A percentile compares a stretch with the other conserved stretches of the same genome.
Evolutionary conservation across 2,888 invertebrate species (phyloP).

Genomic region (Parapristionchus giblindavisi): DNA sequence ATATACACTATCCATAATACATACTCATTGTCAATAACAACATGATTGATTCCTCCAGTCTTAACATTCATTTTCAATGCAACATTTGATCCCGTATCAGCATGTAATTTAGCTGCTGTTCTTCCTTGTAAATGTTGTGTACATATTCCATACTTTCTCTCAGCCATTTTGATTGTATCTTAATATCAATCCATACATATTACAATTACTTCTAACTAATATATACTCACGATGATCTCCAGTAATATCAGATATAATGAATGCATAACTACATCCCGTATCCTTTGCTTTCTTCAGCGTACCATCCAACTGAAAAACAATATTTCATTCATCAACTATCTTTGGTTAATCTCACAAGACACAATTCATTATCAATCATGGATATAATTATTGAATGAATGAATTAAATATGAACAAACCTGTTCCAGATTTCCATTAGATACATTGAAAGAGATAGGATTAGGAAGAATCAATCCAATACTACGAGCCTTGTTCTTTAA

Average conservation of each 20-base stretch:
- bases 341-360: too few relatives aligned
- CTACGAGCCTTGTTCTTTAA: too few relatives aligned
- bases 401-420: too few relatives aligned
- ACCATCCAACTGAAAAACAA: background rate
- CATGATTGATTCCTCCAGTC: conserved; percentile 20
- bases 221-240: too few relatives aligned
- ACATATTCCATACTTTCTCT: conserved; percentile 4
- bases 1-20: background rate
- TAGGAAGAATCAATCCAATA: too few relatives aligned
- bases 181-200: too few relatives aligned
- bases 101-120: background rate
- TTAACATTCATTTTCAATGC: conserved; percentile 22
- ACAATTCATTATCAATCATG: too few relatives aligned
- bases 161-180: background rate
- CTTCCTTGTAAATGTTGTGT: conserved; percentile 9
- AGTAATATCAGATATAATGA: conserved; percentile 5
- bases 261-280: background rate
- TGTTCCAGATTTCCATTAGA: too few relatives aligned
- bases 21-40: conserved; percentile 13
- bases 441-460: too few relatives aligned
- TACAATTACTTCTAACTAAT: too few relatives aligned
- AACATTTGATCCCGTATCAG: conserved; percentile 22
- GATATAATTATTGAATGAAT: too few relatives aligned
- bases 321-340: too few relatives aligned
- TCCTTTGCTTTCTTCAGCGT: background rate